Percentiles rank a stretch among this genome's conserved stretches.
Conservation (phyloP, 2,888 invertebrate species). For the Tachina lurida region DNA sequence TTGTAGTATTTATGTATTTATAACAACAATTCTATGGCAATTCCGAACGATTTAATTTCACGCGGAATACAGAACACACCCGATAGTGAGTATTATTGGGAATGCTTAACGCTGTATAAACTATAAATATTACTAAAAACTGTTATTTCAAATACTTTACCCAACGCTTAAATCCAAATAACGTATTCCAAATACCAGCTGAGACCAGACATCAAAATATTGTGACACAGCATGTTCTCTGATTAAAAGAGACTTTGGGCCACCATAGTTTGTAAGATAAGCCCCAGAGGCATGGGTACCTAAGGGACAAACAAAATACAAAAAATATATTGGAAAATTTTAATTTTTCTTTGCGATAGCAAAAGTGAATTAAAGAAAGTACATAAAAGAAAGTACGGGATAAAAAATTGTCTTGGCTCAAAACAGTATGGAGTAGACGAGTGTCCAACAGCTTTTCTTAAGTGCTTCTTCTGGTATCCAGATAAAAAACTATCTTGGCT, state of each 20-base stretch:
- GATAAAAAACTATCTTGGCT: no score
- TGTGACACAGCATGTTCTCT: constrained; percentile 84
- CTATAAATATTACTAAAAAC: background rate
- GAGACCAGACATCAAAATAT: constrained; percentile 91
- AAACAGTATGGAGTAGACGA: no score
- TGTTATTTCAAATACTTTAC: constrained; percentile 83
- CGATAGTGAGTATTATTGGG: no score
- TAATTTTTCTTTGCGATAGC: background rate
- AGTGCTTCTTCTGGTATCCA: no score
- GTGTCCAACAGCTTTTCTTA: no score
- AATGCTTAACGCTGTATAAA: no score
- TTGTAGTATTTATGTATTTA: no score
- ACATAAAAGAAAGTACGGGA: no score
- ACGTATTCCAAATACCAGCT: constrained; percentile 92
- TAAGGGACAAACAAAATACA: constrained; percentile 76
- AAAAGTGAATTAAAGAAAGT: background rate
- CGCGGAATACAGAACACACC: no score
- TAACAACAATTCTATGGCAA: no score
- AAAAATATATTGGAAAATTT: background rate
- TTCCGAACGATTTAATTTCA: no score
- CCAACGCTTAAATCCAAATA: constrained; percentile 92
- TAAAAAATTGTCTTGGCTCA: no score
- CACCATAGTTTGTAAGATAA: constrained; percentile 80
- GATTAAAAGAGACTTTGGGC: constrained; percentile 77
- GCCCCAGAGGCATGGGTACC: constrained; percentile 87